Evolutionary conservation across 2,888 invertebrate genomes (phyloP).

Genomic region (Dorcus hopei): DNA sequence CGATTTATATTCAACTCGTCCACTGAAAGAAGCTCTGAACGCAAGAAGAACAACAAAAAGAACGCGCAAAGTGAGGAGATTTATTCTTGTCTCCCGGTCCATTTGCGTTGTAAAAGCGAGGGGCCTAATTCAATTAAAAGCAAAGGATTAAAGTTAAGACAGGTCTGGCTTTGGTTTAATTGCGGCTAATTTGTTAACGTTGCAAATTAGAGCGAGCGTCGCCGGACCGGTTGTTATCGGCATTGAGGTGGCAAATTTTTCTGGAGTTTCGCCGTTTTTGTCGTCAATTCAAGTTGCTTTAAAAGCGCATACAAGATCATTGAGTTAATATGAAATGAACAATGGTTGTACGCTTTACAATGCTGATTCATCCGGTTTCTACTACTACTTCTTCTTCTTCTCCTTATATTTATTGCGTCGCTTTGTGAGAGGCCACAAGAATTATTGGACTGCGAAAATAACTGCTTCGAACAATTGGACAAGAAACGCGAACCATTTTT

Average conservation of each 20-base stretch:
- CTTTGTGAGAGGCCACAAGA: not conserved
- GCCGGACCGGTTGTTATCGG: constrained; percentile 23
- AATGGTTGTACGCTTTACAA: constrained; percentile 45
- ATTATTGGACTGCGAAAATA: not conserved
- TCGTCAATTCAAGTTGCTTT: constrained; percentile 32
- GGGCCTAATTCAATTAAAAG: constrained; percentile 34
- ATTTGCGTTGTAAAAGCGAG: constrained; percentile 17
- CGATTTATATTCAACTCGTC: constrained; percentile 10
- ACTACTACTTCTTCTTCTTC: not conserved
- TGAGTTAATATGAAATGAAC: constrained; percentile 46
- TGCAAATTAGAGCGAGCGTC: constrained; percentile 32
- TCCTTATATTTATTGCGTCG: not conserved
- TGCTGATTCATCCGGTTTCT: constrained; percentile 32
- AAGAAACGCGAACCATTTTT: too few relatives aligned
- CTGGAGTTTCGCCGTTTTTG: constrained; percentile 25
- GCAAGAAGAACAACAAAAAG: constrained; percentile 6
- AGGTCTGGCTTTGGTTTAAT: constrained; percentile 33
- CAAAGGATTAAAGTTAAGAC: constrained; percentile 28
- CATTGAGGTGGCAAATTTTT: constrained; percentile 37
- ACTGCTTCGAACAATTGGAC: too few relatives aligned
- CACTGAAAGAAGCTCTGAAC: not conserved
- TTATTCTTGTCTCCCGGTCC: constrained; percentile 20
- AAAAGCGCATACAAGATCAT: constrained; percentile 39
- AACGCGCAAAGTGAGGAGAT: constrained; percentile 13
- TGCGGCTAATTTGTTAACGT: constrained; percentile 37